A percentile compares a stretch with the other conserved stretches of the same genome.
These are phyloP conservation scores for Trissoscelio sp. DNA, from an alignment of 2,888 invertebrate species.

Conservation along the genomic window DNA sequence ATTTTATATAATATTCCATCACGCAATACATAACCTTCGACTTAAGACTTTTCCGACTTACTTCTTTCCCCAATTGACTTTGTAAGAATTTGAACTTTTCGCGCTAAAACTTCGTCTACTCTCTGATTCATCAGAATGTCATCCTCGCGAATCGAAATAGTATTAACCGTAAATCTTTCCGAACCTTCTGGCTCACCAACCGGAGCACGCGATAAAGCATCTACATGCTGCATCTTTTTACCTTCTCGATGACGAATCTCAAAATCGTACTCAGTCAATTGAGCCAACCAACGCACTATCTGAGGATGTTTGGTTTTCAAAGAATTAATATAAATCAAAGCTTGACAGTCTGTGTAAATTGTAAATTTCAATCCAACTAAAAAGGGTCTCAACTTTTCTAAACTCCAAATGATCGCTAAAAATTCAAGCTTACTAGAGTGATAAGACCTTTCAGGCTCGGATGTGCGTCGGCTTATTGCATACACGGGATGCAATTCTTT, in stretches of 20 bases:
- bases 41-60: not conserved
- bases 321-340: conserved; percentile 70
- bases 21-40: conserved; percentile 6
- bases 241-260: conserved; percentile 33
- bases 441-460: conserved; percentile 59
- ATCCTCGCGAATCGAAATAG: conserved; percentile 7
- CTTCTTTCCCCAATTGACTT: not conserved
- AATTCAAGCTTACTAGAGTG: conserved; percentile 52
- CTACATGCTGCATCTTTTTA: conserved; percentile 37
- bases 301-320: conserved; percentile 72
- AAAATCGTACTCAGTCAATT: conserved; percentile 29
- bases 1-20: conserved; percentile 6
- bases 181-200: not conserved
- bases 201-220: conserved; percentile 45
- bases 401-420: conserved; percentile 23
- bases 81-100: not conserved
- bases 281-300: conserved; percentile 52
- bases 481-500: conserved; percentile 59
- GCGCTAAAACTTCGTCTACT: not conserved
- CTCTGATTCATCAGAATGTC: conserved; percentile 24
- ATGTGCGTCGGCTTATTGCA: conserved; percentile 66
- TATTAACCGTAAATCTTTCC: not conserved
- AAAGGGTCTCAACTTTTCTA: conserved; percentile 60
- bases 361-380: not conserved
- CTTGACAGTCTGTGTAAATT: conserved; percentile 67